Conservation (phyloP, 37 sponge, comb jelly and placozoan species). For the Cliona cf. orientalis region DNA sequence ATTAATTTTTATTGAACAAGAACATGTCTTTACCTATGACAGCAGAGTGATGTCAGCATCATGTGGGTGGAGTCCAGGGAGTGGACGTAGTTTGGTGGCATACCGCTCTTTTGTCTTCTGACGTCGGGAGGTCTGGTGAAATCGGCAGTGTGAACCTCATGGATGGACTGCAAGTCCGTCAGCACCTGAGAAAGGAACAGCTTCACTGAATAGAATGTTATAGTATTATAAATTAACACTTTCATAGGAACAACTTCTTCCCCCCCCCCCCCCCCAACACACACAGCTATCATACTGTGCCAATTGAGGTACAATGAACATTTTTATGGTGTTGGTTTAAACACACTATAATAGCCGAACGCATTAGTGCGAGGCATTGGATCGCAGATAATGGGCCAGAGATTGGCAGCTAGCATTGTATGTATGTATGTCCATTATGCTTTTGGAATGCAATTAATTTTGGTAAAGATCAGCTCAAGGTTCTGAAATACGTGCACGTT, state of each 20-base stretch:
- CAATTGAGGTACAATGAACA: background rate
- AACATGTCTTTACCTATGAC: conserved; percentile 59
- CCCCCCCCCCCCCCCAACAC: too few species aligned
- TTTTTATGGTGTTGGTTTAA: too few species aligned
- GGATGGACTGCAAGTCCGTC: conserved; percentile 37
- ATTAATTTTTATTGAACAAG: background rate
- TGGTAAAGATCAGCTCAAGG: too few species aligned
- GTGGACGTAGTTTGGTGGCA: conserved; percentile 99
- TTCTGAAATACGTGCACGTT: too few species aligned
- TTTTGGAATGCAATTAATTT: too few species aligned
- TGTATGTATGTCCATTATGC: too few species aligned
- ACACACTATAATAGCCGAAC: too few species aligned
- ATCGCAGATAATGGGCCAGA: too few species aligned
- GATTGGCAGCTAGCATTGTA: too few species aligned
- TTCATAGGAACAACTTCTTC: too few species aligned
- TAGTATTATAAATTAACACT: background rate
- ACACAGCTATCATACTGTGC: background rate
- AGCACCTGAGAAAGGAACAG: conserved; percentile 11
- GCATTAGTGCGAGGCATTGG: too few species aligned
- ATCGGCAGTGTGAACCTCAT: background rate
- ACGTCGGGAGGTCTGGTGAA: conserved; percentile 53
- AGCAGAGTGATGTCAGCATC: conserved; percentile 97
- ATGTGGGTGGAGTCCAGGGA: conserved; percentile 98
- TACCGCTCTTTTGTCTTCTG: conserved; percentile 85
- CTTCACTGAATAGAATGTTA: background rate